Conservation (phyloP, 2,113 vertebrate species). For the Spizaetus ornatus region DNA sequence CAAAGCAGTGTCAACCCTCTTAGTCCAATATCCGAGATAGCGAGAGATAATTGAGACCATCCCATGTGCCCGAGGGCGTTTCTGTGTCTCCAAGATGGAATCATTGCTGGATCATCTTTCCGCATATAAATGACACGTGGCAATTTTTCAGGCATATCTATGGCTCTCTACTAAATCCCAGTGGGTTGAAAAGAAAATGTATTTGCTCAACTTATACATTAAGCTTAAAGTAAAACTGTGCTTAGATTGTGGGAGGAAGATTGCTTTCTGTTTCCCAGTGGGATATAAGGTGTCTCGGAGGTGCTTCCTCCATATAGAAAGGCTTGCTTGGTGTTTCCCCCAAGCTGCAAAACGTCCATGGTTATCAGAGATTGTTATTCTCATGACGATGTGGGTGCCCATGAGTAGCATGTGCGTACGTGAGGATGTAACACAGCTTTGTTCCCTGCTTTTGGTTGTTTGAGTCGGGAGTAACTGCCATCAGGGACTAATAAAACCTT, state of each 20-base stretch:
- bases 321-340: conserved; percentile 26
- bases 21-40: conserved; percentile 14
- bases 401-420: rapidly evolving
- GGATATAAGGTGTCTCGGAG: neutral
- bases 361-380: neutral
- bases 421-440: neutral
- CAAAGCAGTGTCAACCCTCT: neutral
- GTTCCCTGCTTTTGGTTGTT: neutral
- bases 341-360: neutral
- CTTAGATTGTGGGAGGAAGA: neutral
- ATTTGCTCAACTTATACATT: neutral
- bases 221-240: neutral
- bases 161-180: neutral
- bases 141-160: conserved; percentile 1
- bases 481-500: neutral
- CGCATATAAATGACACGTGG: conserved; percentile 1
- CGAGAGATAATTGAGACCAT: conserved; percentile 50
- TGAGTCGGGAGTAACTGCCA: neutral
- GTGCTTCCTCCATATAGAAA: neutral
- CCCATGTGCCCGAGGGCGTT: neutral
- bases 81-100: neutral
- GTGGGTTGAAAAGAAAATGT: neutral
- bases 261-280: neutral
- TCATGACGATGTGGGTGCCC: neutral
- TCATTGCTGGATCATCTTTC: conserved; percentile 4